Evolutionary conservation across 2,113 vertebrate genomes (phyloP).

Genomic region (Ahaetulla prasina): DNA sequence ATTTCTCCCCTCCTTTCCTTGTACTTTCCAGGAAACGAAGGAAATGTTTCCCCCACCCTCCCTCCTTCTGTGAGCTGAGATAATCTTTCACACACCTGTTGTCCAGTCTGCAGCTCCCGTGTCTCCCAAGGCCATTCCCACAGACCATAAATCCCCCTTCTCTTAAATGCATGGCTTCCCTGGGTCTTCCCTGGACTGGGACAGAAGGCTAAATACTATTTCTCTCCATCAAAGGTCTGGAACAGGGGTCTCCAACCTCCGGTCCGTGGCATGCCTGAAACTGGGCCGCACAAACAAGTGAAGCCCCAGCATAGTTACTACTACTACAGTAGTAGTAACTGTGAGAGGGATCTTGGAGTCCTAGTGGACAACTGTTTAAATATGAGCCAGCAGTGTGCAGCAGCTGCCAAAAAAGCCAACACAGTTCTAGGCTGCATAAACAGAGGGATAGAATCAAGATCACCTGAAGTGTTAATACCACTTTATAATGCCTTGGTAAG

Average conservation of each 20-base stretch:
- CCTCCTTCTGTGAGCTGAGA: not conserved
- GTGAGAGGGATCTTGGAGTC: too few species aligned
- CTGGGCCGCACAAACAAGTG: too few species aligned
- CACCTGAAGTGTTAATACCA: too few species aligned
- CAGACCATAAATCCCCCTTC: not conserved
- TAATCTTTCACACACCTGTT: not conserved
- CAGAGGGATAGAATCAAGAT: too few species aligned
- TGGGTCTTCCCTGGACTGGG: not conserved
- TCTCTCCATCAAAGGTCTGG: not conserved
- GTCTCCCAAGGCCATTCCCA: not conserved
- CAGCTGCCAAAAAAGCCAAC: too few species aligned
- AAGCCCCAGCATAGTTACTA: too few species aligned
- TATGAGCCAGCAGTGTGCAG: too few species aligned
- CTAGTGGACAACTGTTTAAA: too few species aligned
- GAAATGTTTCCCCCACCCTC: not conserved
- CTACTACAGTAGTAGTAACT: too few species aligned
- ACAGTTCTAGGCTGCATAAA: too few species aligned
- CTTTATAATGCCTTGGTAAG: too few species aligned
- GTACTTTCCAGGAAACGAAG: not conserved
- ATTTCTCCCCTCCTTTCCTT: not conserved
- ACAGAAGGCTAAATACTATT: not conserved
- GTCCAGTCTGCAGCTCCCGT: not conserved
- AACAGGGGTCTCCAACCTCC: not conserved
- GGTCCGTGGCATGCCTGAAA: too few species aligned
- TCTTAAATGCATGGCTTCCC: not conserved